Percentiles rank a stretch among this genome's conserved stretches.
Evolutionary conservation across 2,113 vertebrate genomes (phyloP).

Genomic region (Morone saxatilis): DNA sequence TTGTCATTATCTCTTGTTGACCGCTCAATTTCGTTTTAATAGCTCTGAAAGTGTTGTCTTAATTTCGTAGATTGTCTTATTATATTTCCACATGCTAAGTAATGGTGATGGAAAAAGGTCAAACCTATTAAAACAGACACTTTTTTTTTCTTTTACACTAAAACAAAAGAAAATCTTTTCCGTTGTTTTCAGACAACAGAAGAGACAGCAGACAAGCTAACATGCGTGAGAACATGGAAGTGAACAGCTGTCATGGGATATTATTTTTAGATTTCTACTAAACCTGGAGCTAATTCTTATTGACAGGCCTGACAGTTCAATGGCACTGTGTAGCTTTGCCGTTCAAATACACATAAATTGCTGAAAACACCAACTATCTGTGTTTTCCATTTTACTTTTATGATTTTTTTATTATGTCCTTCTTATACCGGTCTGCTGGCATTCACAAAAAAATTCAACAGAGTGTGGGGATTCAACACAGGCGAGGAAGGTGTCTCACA

Average conservation of each 20-base stretch:
- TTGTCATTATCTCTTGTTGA: constrained; percentile 21
- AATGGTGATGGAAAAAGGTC: background rate
- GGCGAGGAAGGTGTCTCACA: background rate
- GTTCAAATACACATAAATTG: constrained; percentile 17
- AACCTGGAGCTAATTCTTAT: background rate
- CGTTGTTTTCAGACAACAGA: background rate
- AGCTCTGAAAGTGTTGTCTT: constrained; percentile 14
- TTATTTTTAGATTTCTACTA: constrained; percentile 32
- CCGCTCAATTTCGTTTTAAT: constrained; percentile 18
- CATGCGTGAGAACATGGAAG: background rate
- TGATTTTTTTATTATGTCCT: too few species aligned
- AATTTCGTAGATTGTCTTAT: constrained; percentile 1
- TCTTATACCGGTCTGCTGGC: background rate
- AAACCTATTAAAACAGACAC: background rate
- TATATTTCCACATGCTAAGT: background rate
- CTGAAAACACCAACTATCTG: background rate
- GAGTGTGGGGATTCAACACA: constrained; percentile 24
- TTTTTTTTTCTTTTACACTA: background rate
- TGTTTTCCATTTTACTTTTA: constrained; percentile 5
- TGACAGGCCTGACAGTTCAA: constrained; percentile 20
- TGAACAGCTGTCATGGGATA: constrained; percentile 19
- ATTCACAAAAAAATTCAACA: constrained; percentile 31
- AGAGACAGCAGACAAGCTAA: constrained; percentile 8
- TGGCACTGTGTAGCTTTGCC: background rate
- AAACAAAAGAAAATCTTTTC: background rate